Conservation (phyloP, 1,140 invertebrate genomes). For the Acromyrmex charruanus region DNA sequence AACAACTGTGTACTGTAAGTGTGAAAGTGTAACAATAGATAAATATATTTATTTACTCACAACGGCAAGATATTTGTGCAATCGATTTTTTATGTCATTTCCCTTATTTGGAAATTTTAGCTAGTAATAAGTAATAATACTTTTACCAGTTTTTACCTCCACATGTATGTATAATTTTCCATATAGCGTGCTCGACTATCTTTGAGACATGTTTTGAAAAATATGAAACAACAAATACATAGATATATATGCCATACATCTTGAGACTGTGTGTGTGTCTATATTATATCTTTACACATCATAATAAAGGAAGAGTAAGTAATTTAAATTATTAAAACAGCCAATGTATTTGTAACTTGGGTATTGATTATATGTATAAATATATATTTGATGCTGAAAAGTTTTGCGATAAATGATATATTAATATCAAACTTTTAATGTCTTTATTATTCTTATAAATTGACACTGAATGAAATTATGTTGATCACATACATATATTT, state of each 20-base stretch:
- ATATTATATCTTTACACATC: too few species aligned
- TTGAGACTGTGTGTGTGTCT: too few species aligned
- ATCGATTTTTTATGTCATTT: not conserved
- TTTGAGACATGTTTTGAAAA: not conserved
- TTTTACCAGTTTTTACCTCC: not conserved
- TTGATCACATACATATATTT: not conserved
- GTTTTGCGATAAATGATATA: not conserved
- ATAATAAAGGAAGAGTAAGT: too few species aligned
- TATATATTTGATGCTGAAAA: not conserved
- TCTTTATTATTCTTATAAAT: not conserved
- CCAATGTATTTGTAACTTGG: too few species aligned
- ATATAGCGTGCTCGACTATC: not conserved
- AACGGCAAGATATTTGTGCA: not conserved
- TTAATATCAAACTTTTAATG: too few species aligned
- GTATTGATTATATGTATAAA: too few species aligned
- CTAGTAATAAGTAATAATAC: not conserved
- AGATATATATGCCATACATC: too few species aligned
- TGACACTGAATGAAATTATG: not conserved
- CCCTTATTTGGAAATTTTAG: not conserved
- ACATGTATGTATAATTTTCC: not conserved
- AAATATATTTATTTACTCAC: constrained; percentile 47
- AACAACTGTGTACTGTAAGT: constrained; percentile 48
- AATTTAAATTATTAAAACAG: too few species aligned
- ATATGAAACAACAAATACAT: too few species aligned
- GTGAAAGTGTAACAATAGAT: constrained; percentile 41